Evolutionary conservation across 2,888 invertebrate species (phyloP).

Genomic region (Exephanes ischioxanthus): DNA sequence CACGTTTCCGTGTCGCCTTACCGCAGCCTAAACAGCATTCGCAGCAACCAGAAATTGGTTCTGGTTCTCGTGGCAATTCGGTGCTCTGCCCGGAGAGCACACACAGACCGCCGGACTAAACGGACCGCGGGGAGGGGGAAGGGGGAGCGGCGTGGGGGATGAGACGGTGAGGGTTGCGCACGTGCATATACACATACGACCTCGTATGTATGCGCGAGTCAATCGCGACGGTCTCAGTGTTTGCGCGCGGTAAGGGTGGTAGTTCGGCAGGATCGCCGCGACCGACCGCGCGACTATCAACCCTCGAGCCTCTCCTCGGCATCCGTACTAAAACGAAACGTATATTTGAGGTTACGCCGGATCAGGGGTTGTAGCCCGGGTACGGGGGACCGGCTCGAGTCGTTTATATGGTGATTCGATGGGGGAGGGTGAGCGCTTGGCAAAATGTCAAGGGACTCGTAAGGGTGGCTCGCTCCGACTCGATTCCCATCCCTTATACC

Average conservation of each 20-base stretch:
- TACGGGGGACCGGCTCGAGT: conserved; percentile 70
- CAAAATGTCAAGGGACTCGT: conserved; percentile 82
- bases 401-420: conserved; percentile 83
- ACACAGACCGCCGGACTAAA: conserved; percentile 44
- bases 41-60: conserved; percentile 35
- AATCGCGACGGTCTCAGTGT: conserved; percentile 5
- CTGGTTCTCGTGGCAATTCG: conserved; percentile 30
- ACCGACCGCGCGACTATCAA: conserved; percentile 33
- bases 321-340: conserved; percentile 76
- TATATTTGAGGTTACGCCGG: conserved; percentile 81
- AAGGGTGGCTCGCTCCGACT: conserved; percentile 69
- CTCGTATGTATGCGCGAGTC: conserved; percentile 8
- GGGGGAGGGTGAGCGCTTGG: conserved; percentile 77
- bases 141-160: background rate
- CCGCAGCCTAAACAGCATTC: conserved; percentile 9
- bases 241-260: conserved; percentile 8
- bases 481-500: conserved; percentile 21
- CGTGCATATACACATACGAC: background rate
- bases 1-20: conserved; percentile 2
- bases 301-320: conserved; percentile 38
- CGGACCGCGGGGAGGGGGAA: conserved; percentile 26
- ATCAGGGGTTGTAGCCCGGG: conserved; percentile 77
- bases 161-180: background rate
- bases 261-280: background rate
- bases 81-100: conserved; percentile 14